These are phyloP conservation scores for Coptotermes formosanus DNA, from an alignment of 1,140 invertebrate species.

Conservation along the genomic window DNA sequence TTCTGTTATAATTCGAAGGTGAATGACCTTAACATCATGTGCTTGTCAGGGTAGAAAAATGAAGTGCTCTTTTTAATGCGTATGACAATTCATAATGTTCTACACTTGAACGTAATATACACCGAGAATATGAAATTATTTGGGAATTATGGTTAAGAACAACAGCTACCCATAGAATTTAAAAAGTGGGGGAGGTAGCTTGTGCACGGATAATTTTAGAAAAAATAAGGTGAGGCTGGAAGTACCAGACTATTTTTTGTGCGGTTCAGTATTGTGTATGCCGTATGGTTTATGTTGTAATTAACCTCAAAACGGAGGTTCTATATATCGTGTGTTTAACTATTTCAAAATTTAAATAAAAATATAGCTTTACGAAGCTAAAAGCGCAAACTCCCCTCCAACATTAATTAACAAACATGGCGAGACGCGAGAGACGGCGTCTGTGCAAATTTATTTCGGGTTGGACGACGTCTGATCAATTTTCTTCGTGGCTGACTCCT, in stretches of 20 bases:
- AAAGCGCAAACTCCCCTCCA: conserved; percentile 16
- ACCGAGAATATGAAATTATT: neutral
- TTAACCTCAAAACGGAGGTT: neutral
- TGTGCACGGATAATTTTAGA: conserved; percentile 10
- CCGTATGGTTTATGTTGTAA: neutral
- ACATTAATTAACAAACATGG: conserved; percentile 38
- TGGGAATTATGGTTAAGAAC: neutral
- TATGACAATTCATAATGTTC: neutral
- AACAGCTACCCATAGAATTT: neutral
- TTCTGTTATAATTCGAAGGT: conserved; percentile 2
- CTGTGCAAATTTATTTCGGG: conserved; percentile 45
- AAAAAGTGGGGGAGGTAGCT: neutral
- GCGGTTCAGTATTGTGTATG: neutral
- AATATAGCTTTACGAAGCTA: neutral
- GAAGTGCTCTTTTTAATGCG: neutral
- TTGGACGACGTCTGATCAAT: conserved; percentile 41
- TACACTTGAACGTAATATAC: neutral
- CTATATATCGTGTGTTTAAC: neutral
- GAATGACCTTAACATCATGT: neutral
- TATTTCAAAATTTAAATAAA: conserved; percentile 8
- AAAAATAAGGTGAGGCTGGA: conserved; percentile 8
- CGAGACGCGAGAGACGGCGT: conserved; percentile 40
- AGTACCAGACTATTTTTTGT: neutral
- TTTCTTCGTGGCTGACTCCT: conserved; percentile 42
- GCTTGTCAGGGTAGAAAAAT: neutral